Conservation (phyloP, 1,140 invertebrate species). For the Penaeus japonicus region DNA sequence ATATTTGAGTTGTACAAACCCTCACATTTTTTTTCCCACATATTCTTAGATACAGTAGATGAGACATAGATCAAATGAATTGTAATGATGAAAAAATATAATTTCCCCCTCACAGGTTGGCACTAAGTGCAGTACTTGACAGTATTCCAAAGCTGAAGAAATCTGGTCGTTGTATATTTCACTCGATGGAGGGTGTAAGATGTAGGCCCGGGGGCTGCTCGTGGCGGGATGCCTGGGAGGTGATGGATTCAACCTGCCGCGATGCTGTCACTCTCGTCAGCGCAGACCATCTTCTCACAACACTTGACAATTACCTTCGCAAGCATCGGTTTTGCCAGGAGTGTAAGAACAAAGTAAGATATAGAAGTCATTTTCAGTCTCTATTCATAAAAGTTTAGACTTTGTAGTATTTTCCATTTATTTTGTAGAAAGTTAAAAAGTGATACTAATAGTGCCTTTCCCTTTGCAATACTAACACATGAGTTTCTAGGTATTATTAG, state of each 20-base stretch:
- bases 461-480: no score
- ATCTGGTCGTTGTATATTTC: slow-evolving; percentile 53
- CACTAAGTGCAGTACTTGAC: slow-evolving; percentile 45
- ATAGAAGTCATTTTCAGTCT: no score
- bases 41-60: no score
- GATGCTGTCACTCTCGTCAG: slow-evolving; percentile 88
- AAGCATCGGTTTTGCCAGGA: slow-evolving; percentile 76
- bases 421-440: no score
- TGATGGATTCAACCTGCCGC: slow-evolving; percentile 81
- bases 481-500: no score
- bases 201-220: slow-evolving; percentile 46
- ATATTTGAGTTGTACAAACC: no score
- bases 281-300: slow-evolving; percentile 79
- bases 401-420: not conserved
- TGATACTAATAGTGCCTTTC: no score
- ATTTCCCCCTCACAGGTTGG: slow-evolving; percentile 71
- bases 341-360: slow-evolving; percentile 52
- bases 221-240: slow-evolving; percentile 77
- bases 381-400: no score
- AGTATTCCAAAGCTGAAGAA: slow-evolving; percentile 50
- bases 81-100: not conserved
- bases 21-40: no score
- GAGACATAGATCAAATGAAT: not conserved
- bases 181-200: slow-evolving; percentile 50
- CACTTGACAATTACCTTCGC: slow-evolving; percentile 85